These are phyloP conservation scores for Dioctria rufipes DNA, from an alignment of 2,888 invertebrate genomes.

Conservation along the genomic window DNA sequence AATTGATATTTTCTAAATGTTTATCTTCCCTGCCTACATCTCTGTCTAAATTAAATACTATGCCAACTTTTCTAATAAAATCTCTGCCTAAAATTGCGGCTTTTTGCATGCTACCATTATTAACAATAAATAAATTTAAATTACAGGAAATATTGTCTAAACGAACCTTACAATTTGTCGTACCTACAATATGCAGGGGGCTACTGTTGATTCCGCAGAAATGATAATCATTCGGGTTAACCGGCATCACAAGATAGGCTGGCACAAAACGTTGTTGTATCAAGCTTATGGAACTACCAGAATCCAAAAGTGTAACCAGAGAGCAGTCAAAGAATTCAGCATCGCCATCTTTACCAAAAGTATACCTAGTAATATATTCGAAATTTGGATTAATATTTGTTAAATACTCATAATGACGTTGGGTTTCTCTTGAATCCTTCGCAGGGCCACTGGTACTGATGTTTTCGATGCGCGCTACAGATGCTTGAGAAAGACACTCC, in stretches of 20 bases:
- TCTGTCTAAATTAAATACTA: too few species aligned
- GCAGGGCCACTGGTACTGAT: background rate
- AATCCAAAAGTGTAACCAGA: background rate
- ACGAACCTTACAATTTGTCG: background rate
- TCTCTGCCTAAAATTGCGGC: background rate
- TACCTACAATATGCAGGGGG: background rate
- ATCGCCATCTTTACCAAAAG: background rate
- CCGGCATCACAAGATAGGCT: background rate
- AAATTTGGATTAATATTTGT: background rate
- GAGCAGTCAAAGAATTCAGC: background rate
- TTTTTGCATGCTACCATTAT: too few species aligned
- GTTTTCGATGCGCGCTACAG: background rate
- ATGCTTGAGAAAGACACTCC: background rate
- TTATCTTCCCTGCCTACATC: background rate
- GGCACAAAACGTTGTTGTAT: slow-evolving; percentile 4
- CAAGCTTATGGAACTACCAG: slow-evolving; percentile 9
- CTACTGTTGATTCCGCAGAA: slow-evolving; percentile 6
- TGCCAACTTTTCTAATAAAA: background rate
- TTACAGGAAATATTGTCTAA: background rate
- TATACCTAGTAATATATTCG: background rate
- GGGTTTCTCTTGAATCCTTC: background rate
- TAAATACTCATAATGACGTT: slow-evolving; percentile 2
- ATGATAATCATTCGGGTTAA: background rate
- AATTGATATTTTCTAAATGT: background rate
- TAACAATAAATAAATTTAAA: too few species aligned